These are phyloP conservation scores for Rapana venosa DNA, from an alignment of 2,888 invertebrate species.

Conservation along the genomic window DNA sequence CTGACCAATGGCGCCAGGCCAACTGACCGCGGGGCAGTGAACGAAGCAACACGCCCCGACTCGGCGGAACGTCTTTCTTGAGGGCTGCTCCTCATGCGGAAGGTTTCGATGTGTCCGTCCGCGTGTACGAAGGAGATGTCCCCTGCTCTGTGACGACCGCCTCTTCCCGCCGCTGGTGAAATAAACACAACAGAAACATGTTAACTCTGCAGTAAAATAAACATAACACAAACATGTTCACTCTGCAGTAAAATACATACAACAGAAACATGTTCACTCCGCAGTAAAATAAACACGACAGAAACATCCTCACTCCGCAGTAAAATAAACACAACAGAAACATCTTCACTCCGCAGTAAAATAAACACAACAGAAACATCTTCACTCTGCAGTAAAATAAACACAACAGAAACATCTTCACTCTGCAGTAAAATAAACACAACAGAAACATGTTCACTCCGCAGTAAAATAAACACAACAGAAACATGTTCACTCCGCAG, in stretches of 20 bases:
- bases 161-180: background rate
- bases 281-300: too few species aligned
- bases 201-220: background rate
- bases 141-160: slow-evolving; percentile 20
- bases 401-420: too few species aligned
- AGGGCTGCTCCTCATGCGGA: slow-evolving; percentile 31
- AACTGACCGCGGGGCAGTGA: background rate
- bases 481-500: too few species aligned
- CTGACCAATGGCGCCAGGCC: background rate
- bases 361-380: too few species aligned
- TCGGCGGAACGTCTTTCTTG: background rate
- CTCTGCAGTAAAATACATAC: background rate
- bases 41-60: background rate
- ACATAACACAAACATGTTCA: background rate
- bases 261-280: background rate
- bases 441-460: too few species aligned
- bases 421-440: too few species aligned
- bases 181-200: background rate
- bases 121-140: slow-evolving; percentile 50
- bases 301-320: too few species aligned
- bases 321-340: too few species aligned
- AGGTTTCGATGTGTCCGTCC: slow-evolving; percentile 49
- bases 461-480: too few species aligned
- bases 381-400: too few species aligned
- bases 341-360: too few species aligned